Percentiles rank a stretch among this genome's conserved stretches.
These are phyloP conservation scores for Okamejei kenojei DNA, from an alignment of 2,797 vertebrate genomes.

Conservation along the genomic window DNA sequence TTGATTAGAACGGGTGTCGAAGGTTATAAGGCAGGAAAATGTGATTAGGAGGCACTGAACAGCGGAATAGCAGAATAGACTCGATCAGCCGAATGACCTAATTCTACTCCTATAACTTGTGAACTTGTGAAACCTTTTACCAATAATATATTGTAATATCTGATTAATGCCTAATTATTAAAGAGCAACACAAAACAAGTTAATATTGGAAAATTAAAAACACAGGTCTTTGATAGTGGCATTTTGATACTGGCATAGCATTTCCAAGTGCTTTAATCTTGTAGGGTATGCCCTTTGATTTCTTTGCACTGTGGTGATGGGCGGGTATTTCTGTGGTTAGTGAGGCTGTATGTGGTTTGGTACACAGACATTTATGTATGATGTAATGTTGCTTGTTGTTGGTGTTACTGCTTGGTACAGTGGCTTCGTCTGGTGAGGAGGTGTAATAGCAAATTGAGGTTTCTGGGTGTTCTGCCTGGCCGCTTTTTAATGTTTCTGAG, in stretches of 20 bases:
- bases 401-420: background rate
- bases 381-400: background rate
- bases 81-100: too few species aligned
- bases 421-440: constrained; percentile 23
- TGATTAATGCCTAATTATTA: background rate
- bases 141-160: background rate
- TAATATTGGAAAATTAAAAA: background rate
- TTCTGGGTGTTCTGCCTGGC: constrained; percentile 7
- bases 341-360: constrained; percentile 11
- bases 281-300: constrained; percentile 30
- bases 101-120: too few species aligned
- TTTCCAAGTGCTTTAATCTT: background rate
- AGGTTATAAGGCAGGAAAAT: too few species aligned
- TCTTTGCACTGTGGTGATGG: constrained; percentile 34
- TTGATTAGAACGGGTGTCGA: too few species aligned
- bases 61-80: too few species aligned
- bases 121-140: too few species aligned
- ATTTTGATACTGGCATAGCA: constrained; percentile 28
- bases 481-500: constrained; percentile 2
- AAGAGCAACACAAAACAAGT: background rate
- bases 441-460: background rate
- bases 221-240: background rate
- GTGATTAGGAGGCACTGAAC: too few species aligned
- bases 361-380: background rate
- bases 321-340: background rate